Evolutionary conservation across 2,113 vertebrate genomes (phyloP).

Genomic region (Ranitomeya imitator): DNA sequence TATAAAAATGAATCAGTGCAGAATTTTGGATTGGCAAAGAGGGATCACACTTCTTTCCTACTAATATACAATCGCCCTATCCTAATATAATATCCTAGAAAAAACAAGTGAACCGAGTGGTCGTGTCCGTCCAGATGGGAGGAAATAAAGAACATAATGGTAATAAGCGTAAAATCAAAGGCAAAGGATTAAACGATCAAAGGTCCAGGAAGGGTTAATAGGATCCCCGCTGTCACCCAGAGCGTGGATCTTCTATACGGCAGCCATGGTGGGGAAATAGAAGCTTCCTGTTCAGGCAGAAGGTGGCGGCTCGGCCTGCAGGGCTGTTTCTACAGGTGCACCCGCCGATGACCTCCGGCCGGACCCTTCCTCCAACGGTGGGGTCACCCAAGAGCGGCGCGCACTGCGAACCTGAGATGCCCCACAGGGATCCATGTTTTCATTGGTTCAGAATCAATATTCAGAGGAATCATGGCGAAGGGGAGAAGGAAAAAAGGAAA

Average conservation of each 20-base stretch:
- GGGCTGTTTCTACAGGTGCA: slow-evolving; percentile 49
- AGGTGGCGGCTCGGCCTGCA: background rate
- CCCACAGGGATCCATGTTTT: slow-evolving; percentile 17
- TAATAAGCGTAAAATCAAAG: slow-evolving; percentile 1
- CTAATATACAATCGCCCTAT: too few species aligned
- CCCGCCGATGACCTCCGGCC: background rate
- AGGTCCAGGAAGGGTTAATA: slow-evolving; percentile 14
- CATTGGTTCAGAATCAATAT: slow-evolving; percentile 2
- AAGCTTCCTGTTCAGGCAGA: slow-evolving; percentile 32
- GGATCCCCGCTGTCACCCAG: background rate
- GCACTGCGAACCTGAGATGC: background rate
- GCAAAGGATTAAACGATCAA: background rate
- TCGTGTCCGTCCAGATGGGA: background rate
- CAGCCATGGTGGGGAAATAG: background rate
- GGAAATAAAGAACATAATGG: background rate
- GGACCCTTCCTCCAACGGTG: background rate
- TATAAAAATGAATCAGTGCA: too few species aligned
- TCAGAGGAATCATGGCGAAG: background rate
- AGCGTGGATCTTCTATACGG: background rate
- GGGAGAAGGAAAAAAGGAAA: background rate
- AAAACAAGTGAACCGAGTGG: background rate
- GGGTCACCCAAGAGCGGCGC: slow-evolving; percentile 4
- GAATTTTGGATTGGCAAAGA: too few species aligned
- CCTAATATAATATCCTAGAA: background rate
- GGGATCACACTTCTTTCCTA: too few species aligned